Conservation (phyloP, 2,888 invertebrate genomes). For the Eupelmus urozonus region DNA sequence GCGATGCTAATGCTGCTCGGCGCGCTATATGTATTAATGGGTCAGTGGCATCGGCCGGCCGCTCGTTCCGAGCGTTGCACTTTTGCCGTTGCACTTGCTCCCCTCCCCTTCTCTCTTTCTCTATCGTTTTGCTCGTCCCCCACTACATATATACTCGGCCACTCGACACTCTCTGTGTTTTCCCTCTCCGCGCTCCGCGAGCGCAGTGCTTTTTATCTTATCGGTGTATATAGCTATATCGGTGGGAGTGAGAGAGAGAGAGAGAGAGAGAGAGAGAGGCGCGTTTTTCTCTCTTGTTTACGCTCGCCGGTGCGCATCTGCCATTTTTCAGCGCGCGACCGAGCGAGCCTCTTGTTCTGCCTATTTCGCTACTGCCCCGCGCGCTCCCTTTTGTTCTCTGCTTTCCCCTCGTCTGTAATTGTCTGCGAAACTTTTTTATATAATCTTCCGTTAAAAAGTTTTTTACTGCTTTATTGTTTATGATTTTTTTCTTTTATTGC, state of each 20-base stretch:
- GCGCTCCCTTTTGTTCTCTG: too few relatives aligned
- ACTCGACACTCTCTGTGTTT: neutral
- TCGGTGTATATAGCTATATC: neutral
- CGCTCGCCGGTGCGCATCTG: neutral
- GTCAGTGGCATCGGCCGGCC: slow-evolving; percentile 73
- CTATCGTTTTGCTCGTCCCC: neutral
- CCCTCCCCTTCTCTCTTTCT: slow-evolving; percentile 18
- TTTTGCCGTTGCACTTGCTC: slow-evolving; percentile 61
- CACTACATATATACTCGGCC: neutral
- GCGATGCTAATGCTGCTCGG: slow-evolving; percentile 34
- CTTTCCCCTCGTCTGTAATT: too few relatives aligned
- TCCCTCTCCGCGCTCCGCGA: neutral
- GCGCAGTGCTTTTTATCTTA: neutral
- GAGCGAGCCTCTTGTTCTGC: too few relatives aligned
- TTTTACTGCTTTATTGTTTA: too few relatives aligned
- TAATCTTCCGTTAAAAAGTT: too few relatives aligned
- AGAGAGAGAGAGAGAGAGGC: neutral
- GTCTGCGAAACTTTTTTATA: too few relatives aligned
- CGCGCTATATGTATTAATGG: slow-evolving; percentile 73
- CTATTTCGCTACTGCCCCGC: too few relatives aligned
- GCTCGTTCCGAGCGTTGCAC: slow-evolving; percentile 72
- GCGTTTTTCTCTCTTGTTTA: neutral
- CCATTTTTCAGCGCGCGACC: too few relatives aligned
- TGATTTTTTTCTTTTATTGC: too few relatives aligned
- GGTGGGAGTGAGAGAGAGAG: neutral